These are phyloP conservation scores for Margarornis squamiger DNA, from an alignment of 2,797 vertebrate genomes.

Conservation along the genomic window DNA sequence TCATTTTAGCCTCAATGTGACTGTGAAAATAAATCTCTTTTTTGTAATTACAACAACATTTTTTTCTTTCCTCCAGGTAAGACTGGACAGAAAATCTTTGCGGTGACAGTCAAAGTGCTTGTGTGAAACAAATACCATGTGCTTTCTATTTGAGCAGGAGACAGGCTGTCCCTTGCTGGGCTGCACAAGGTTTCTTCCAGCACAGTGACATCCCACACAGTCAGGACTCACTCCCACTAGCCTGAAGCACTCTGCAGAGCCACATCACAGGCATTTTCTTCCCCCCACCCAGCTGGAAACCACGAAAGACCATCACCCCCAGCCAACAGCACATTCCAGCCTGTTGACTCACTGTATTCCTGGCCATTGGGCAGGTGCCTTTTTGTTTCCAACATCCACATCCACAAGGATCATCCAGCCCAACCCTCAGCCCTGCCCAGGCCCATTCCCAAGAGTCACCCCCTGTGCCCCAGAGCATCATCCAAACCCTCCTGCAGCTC, in stretches of 20 bases:
- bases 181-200: neutral
- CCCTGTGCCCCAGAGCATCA: neutral
- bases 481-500: neutral
- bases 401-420: neutral
- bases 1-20: neutral
- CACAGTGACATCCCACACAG: neutral
- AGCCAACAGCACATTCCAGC: neutral
- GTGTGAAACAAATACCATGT: neutral
- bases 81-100: neutral
- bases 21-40: neutral
- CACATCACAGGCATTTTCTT: neutral
- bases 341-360: neutral
- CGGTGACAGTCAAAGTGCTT: neutral
- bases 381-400: neutral
- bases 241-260: neutral
- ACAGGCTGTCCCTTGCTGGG: rapidly evolving
- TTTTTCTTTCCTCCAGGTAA: neutral
- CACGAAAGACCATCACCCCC: neutral
- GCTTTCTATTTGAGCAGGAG: neutral
- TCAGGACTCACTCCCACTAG: neutral
- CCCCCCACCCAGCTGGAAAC: neutral
- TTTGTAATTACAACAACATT: neutral
- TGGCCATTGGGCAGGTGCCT: neutral
- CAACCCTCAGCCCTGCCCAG: neutral
- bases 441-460: neutral